Evolutionary conservation across 92 coral and sea anemone species (phyloP).

Genomic region (Plumapathes pennacea): DNA sequence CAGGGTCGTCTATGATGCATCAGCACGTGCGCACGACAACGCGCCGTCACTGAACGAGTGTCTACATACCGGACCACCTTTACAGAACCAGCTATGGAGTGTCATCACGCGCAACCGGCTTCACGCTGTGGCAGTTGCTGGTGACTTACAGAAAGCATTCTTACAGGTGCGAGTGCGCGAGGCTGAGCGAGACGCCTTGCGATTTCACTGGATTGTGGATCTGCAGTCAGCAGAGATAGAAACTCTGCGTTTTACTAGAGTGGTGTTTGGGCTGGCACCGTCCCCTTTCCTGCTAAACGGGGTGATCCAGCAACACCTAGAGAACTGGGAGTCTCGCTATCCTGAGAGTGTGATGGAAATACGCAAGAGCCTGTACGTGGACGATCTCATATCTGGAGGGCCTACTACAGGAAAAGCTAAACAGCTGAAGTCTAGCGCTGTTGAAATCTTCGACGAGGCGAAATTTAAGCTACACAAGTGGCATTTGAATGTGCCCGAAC

Average conservation of each 20-base stretch:
- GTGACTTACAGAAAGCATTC: slow-evolving; percentile 12
- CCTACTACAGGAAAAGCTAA: slow-evolving; percentile 16
- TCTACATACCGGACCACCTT: slow-evolving; percentile 4
- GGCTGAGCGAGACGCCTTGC: slow-evolving; percentile 26
- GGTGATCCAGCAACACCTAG: slow-evolving; percentile 20
- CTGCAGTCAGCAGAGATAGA: slow-evolving; percentile 1
- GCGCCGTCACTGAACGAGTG: slow-evolving; percentile 42
- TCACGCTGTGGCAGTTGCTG: slow-evolving; percentile 24
- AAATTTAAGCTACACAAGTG: slow-evolving; percentile 27
- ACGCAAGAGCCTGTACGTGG: slow-evolving; percentile 35
- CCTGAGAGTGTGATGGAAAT: slow-evolving; percentile 19
- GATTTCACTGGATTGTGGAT: slow-evolving; percentile 21
- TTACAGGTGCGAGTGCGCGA: slow-evolving; percentile 17
- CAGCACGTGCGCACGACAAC: slow-evolving; percentile 43
- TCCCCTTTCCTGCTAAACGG: slow-evolving; percentile 32
- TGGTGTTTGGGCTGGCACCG: slow-evolving; percentile 9
- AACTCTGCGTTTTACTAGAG: slow-evolving; percentile 16
- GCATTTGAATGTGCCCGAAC: slow-evolving; percentile 13
- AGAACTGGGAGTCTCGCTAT: background rate
- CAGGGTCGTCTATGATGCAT: slow-evolving; percentile 56
- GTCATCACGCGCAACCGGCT: slow-evolving; percentile 5
- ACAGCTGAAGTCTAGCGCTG: slow-evolving; percentile 14
- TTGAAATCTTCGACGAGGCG: slow-evolving; percentile 26
- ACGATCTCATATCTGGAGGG: slow-evolving; percentile 35
- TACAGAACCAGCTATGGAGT: slow-evolving; percentile 19